These are phyloP conservation scores for Gephyroberyx darwinii DNA, from an alignment of 2,797 vertebrate species.

Conservation along the genomic window DNA sequence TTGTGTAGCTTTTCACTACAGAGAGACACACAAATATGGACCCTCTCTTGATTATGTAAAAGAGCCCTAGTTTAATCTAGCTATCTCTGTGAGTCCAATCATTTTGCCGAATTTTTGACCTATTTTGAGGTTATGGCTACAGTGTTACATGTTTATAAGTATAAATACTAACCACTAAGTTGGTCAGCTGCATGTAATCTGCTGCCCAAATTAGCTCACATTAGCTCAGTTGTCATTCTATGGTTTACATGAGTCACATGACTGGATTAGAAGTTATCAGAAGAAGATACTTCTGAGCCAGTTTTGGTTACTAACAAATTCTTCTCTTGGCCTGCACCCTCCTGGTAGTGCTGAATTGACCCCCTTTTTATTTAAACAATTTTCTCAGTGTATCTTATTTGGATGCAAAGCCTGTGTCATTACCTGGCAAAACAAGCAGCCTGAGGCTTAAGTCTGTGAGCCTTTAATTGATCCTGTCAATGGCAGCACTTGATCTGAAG, in stretches of 20 bases:
- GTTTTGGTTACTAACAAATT: not conserved
- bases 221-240: constrained; percentile 46
- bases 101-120: not conserved
- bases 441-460: constrained; percentile 68
- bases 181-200: constrained; percentile 45
- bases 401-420: constrained; percentile 67
- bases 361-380: constrained; percentile 33
- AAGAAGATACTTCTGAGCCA: not conserved
- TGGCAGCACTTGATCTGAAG: constrained; percentile 71
- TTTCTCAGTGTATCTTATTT: constrained; percentile 60
- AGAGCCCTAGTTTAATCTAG: not conserved
- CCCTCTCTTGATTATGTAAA: not conserved
- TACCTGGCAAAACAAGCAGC: constrained; percentile 69
- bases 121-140: not conserved
- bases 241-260: constrained; percentile 25
- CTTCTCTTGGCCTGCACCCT: not conserved
- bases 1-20: not conserved
- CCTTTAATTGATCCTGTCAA: constrained; percentile 79
- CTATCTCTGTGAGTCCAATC: not conserved
- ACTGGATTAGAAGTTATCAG: not conserved
- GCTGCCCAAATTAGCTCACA: constrained; percentile 32
- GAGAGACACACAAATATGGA: not conserved
- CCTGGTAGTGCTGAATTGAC: constrained; percentile 8
- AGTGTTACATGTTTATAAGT: not conserved
- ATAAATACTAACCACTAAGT: constrained; percentile 9